Evolutionary conservation across 92 coral and sea anemone genomes (phyloP), one percentile per base, ranked within the genome.

Genomic region (Porites evermanni): DNA sequence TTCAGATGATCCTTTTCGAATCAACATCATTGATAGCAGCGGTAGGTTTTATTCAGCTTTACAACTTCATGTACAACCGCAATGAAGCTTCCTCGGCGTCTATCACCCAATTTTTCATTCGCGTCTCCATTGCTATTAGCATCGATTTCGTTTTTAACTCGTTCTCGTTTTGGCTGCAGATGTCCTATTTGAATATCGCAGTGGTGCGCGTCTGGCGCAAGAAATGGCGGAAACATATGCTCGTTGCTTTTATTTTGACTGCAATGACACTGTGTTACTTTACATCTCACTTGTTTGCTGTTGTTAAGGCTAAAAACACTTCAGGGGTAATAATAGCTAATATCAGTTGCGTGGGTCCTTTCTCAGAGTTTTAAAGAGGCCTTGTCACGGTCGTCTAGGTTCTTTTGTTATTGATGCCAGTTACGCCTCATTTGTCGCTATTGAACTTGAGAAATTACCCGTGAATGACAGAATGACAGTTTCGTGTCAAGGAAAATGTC

Each of bases 1-100:
- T 95, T 21, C 95, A 93, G 78, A 77, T 91, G 9, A 84, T 93
- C 78, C 84, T 95, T 8, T 80, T 84, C 18, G 98, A 95, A 58
- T 85, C 89, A 19, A 86, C 95, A 12, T 83, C 88, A 6, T 63
- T 93, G 68, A 77, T 93, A n/a, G 70, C 90, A 16, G 92, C 91
- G 12, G 86, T 93, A 8, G 94, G 92, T 2, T 93, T 81, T 74
- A 91, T 85, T n/a, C 88, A 91, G 19, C 74, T 93, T 2, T 91
- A 88, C 73, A 76, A 67, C 63, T 88, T 93, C 70, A 85, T 88
- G 86, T 90, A 90, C 82, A 81, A 52, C 24, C 78, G 84, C 51
- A 66, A 56, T 50, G 29, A 67, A 21, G 51, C 8, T 0, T 11
- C 86, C 47, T 38, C 47, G 7, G 0, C 47, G 20, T 69, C 88